These are phyloP conservation scores for Crotalus horridus DNA, from an alignment of 2,113 vertebrate species.

Conservation along the genomic window DNA sequence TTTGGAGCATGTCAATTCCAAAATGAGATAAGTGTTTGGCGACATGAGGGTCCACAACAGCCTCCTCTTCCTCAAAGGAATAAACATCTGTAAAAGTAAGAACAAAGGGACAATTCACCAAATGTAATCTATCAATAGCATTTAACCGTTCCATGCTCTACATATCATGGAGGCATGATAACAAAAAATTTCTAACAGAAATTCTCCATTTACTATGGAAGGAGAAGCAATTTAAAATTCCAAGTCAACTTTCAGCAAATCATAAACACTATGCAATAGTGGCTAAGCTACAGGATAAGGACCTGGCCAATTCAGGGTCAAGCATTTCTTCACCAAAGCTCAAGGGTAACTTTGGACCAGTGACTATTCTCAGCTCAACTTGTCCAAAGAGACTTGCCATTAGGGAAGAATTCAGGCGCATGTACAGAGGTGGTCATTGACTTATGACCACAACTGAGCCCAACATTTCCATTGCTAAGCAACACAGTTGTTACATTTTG, in stretches of 20 bases:
- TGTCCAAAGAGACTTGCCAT: not conserved
- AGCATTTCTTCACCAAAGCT: not conserved
- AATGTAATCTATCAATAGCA: slow-evolving; percentile 1
- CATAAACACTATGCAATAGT: not conserved
- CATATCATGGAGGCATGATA: not conserved
- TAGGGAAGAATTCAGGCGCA: not conserved
- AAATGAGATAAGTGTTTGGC: slow-evolving; percentile 95
- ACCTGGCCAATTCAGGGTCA: not conserved
- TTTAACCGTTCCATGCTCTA: not conserved
- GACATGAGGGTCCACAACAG: slow-evolving; percentile 90
- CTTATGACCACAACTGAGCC: not conserved
- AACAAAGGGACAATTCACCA: slow-evolving; percentile 31
- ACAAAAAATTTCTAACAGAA: not conserved
- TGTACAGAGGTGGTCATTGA: not conserved
- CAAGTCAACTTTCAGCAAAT: not conserved
- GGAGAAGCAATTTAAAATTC: not conserved
- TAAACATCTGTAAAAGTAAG: slow-evolving; percentile 85
- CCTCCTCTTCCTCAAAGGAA: slow-evolving; percentile 97
- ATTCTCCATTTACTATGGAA: not conserved
- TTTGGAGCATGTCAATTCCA: slow-evolving; percentile 97
- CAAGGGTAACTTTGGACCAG: not conserved
- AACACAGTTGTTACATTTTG: not conserved
- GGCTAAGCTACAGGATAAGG: not conserved
- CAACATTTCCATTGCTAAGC: not conserved
- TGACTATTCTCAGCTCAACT: not conserved